Evolutionary conservation across 2,888 invertebrate species (phyloP), one percentile per base, ranked within the genome.

Genomic region (Timema cristinae): DNA sequence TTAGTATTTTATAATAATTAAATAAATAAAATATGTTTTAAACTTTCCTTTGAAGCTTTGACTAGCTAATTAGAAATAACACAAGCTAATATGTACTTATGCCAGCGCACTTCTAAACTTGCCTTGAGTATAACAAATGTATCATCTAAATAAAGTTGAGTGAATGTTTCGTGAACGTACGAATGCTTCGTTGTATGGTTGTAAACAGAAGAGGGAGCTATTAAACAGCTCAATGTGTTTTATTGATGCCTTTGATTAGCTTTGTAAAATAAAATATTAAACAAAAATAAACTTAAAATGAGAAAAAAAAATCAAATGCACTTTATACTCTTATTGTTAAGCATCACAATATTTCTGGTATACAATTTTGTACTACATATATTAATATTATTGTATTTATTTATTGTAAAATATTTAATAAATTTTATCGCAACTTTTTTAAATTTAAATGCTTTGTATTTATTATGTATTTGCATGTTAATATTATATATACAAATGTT

Each of bases 401-500:
- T 63, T 63, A 48, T 63, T 63, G 63, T 63, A 63, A 16, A 63
- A 16, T 47, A 32, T 32, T 32, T 32, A 32, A 32, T 32, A 32
- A 32, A 32, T 32, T 32, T 32, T 32, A 32, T 32, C 32, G 32
- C 32, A 69, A 72, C 16, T 54, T 72, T 72, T 72, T 72, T 66
- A 70, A 66, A 70, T 69, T 67, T 67, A 50, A 70, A 66, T 70
- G 71, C 73, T 73, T 71, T 73, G 71, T 73, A 73, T 68, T 68
- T 68, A 63, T 50, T 68, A 66, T 54, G 67, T 72, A 72, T 69
- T 71, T 71, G 71, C 68, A 71, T 73, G 70, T 67, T 72, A 70
- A 51, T 52, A 47, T 50, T 67, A 56, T 49, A 48, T 48, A 63
- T 16, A 63, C 63, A 63, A 6, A 13, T 32, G 63, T 48, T 13